Percentiles rank a stretch among this genome's conserved stretches.
phyloP scores from a whole-genome alignment of 2,888 invertebrate species.

The Chelonus formosanus region DNA sequence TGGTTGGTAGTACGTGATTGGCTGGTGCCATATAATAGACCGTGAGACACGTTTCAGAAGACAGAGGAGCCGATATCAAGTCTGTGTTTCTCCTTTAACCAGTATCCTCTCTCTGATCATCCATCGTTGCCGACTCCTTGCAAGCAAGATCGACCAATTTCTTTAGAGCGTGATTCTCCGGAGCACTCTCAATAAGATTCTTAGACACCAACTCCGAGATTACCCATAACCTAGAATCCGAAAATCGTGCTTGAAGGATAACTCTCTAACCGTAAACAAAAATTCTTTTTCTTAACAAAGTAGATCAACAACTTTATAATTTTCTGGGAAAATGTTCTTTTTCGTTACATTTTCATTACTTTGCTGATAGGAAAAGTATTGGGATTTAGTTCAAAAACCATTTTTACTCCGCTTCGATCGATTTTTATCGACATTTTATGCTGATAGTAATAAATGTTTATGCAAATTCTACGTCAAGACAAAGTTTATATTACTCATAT shows the following conservation, averaged over 20 bases:
- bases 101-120: constrained; percentile 12
- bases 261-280: constrained; percentile 17
- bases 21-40: constrained; percentile 32
- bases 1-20: constrained; percentile 18
- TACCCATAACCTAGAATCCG: constrained; percentile 27
- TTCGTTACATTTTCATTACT: too few relatives aligned
- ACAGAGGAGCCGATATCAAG: not conserved
- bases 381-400: too few relatives aligned
- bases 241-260: constrained; percentile 13
- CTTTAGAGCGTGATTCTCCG: constrained; percentile 12
- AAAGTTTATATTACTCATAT: too few relatives aligned
- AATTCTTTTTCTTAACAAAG: constrained; percentile 16
- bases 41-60: constrained; percentile 18
- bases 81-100: not conserved
- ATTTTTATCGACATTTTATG: too few relatives aligned
- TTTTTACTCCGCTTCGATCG: too few relatives aligned
- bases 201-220: constrained; percentile 12
- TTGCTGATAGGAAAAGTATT: too few relatives aligned
- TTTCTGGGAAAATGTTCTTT: not conserved
- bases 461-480: too few relatives aligned
- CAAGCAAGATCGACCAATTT: constrained; percentile 15
- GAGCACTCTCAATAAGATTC: constrained; percentile 2
- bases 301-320: constrained; percentile 4
- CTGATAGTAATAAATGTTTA: too few relatives aligned
- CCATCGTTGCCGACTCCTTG: constrained; percentile 36